These are phyloP conservation scores for Notarius lentiginosus DNA, from an alignment of 2,113 vertebrate species.

Conservation along the genomic window DNA sequence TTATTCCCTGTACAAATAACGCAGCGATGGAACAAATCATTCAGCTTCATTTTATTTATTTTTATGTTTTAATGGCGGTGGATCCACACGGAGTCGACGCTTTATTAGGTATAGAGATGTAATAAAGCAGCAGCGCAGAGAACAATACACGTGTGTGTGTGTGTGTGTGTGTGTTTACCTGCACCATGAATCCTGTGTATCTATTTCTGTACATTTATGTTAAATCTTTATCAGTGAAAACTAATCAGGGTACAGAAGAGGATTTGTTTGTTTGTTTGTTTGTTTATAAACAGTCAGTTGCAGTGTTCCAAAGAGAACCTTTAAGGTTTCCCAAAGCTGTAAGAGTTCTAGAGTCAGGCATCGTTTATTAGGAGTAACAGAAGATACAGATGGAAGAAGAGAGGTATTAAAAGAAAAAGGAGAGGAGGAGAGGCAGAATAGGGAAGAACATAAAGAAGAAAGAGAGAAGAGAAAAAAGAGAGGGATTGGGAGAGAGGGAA, in stretches of 20 bases:
- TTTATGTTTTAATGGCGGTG: slow-evolving; percentile 24
- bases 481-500: slow-evolving; percentile 6
- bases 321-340: not conserved
- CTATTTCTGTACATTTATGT: not conserved
- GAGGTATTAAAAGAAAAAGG: slow-evolving; percentile 20
- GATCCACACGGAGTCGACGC: not conserved
- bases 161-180: not conserved
- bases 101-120: slow-evolving; percentile 25
- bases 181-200: no score
- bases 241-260: not conserved
- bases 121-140: slow-evolving; percentile 12
- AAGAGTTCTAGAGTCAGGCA: not conserved
- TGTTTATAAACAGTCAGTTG: not conserved
- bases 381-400: slow-evolving; percentile 19
- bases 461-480: slow-evolving; percentile 61
- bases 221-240: not conserved
- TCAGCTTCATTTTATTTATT: slow-evolving; percentile 15
- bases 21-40: slow-evolving; percentile 15
- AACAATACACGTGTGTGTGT: not conserved
- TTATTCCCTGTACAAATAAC: slow-evolving; percentile 33
- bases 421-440: not conserved
- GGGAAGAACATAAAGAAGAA: not conserved
- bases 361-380: not conserved
- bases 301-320: not conserved
- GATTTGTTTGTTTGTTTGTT: no score